Conservation (phyloP, 2,888 invertebrate species). For the Beris morrisii region DNA sequence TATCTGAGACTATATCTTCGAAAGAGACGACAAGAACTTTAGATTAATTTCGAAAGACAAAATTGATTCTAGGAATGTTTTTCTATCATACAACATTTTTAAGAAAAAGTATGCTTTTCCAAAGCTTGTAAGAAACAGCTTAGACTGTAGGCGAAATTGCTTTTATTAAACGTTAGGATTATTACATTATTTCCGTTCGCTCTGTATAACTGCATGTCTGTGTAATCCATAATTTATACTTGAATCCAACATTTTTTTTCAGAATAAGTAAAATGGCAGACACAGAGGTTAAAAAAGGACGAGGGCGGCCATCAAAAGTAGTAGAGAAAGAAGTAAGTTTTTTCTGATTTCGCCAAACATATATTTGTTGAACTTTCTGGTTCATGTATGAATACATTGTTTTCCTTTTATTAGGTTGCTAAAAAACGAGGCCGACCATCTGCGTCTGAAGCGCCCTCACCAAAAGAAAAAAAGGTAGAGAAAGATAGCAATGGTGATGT, state of each 20-base stretch:
- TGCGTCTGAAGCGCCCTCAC: constrained; percentile 46
- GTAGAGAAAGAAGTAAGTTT: constrained; percentile 15
- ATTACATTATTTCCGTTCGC: too few species aligned
- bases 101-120: background rate
- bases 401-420: background rate
- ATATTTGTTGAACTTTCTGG: background rate
- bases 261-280: constrained; percentile 19
- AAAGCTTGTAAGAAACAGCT: too few species aligned
- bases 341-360: background rate
- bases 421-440: constrained; percentile 35
- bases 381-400: background rate
- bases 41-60: too few species aligned
- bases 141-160: too few species aligned
- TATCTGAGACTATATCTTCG: too few species aligned
- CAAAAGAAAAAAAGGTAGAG: constrained; percentile 59
- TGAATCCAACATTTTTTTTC: too few species aligned
- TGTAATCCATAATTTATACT: too few species aligned
- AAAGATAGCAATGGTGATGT: constrained; percentile 58
- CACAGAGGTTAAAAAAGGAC: constrained; percentile 25
- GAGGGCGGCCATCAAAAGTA: constrained; percentile 17
- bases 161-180: too few species aligned
- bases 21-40: too few species aligned
- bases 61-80: background rate
- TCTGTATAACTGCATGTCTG: too few species aligned
- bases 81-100: background rate